Conservation (phyloP, 2,888 invertebrate genomes). For the Danaus chrysippus region DNA sequence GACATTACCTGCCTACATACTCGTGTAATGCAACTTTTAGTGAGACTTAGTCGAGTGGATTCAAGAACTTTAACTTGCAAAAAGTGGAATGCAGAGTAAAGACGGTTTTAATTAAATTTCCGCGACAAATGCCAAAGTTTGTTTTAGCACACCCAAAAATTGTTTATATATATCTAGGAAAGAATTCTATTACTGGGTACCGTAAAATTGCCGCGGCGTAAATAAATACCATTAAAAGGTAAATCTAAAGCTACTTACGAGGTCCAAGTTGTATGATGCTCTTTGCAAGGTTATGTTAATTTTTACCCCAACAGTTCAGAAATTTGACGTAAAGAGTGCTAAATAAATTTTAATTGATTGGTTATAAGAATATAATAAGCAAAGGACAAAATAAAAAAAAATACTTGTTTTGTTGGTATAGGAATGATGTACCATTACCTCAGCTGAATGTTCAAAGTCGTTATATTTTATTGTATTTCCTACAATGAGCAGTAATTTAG, state of each 20-base stretch:
- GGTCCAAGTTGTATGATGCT: conserved; percentile 8
- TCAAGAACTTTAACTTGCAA: conserved; percentile 23
- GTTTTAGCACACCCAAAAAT: no score
- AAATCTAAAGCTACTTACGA: conserved; percentile 21
- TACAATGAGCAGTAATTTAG: not conserved
- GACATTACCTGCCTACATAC: conserved; percentile 1
- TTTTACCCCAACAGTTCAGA: not conserved
- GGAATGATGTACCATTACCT: no score
- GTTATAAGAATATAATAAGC: no score
- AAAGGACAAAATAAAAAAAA: no score
- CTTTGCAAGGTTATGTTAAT: not conserved
- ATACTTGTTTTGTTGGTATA: no score
- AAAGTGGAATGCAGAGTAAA: conserved; percentile 29
- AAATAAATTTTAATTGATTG: not conserved
- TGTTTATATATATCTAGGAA: no score
- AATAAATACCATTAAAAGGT: no score
- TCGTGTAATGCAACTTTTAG: conserved; percentile 1
- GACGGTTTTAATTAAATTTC: conserved; percentile 31
- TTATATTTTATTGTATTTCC: not conserved
- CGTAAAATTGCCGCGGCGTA: no score
- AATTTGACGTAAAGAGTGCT: not conserved
- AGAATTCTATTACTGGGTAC: no score
- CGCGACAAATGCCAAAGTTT: conserved; percentile 28
- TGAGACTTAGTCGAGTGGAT: no score
- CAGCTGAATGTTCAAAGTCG: not conserved